Evolutionary conservation across 1,140 invertebrate species (phyloP).

Genomic region (Drosophila jambulina): DNA sequence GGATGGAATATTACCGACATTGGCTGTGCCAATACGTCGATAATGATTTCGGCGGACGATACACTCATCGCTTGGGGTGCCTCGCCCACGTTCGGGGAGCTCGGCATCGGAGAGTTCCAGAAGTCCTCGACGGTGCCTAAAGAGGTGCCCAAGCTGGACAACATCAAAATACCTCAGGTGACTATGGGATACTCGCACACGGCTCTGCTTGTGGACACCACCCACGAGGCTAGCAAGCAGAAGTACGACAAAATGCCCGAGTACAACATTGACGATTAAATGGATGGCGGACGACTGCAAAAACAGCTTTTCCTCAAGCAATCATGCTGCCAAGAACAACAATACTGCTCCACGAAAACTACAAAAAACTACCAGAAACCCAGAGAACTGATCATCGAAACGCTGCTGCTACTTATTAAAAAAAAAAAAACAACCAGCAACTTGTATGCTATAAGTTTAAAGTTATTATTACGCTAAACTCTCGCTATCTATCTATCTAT

Average conservation of each 20-base stretch:
- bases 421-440: slow-evolving; percentile 37
- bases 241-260: slow-evolving; percentile 86
- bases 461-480: slow-evolving; percentile 44
- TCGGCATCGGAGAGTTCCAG: slow-evolving; percentile 95
- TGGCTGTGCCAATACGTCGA: slow-evolving; percentile 92
- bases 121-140: slow-evolving; percentile 95
- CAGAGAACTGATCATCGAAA: slow-evolving; percentile 79
- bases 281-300: neutral
- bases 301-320: slow-evolving; percentile 22
- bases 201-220: slow-evolving; percentile 87
- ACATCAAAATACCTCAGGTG: slow-evolving; percentile 92
- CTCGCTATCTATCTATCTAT: slow-evolving; percentile 45
- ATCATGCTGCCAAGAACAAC: slow-evolving; percentile 52
- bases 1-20: slow-evolving; percentile 95
- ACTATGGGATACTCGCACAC: slow-evolving; percentile 94
- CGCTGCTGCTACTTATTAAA: slow-evolving; percentile 73
- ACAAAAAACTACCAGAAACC: slow-evolving; percentile 56
- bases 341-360: slow-evolving; percentile 68
- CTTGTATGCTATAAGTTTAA: slow-evolving; percentile 64
- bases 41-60: slow-evolving; percentile 95
- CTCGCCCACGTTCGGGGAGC: slow-evolving; percentile 95
- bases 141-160: slow-evolving; percentile 94
- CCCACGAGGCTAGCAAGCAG: slow-evolving; percentile 85
- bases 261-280: slow-evolving; percentile 85
- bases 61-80: slow-evolving; percentile 96